These are phyloP conservation scores for Carettochelys insculpta DNA, from an alignment of 2,113 vertebrate genomes.

Conservation along the genomic window DNA sequence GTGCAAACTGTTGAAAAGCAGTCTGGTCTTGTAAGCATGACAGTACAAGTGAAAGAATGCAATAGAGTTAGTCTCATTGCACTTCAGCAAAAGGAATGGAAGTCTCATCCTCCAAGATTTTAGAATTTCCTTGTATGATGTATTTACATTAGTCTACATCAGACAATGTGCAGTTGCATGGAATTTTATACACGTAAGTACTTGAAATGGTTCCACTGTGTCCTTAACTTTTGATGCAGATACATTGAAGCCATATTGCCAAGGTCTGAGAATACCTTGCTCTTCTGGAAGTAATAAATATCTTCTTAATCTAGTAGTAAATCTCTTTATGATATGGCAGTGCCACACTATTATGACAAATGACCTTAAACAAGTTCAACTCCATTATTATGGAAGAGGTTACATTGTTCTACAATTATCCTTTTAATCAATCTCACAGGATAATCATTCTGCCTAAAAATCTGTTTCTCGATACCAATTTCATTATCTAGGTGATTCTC, in stretches of 20 bases:
- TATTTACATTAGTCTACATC: not conserved
- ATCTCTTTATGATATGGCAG: constrained; percentile 69
- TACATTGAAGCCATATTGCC: constrained; percentile 24
- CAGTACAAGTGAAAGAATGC: constrained; percentile 1
- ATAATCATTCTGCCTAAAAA: constrained; percentile 84
- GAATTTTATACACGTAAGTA: constrained; percentile 11
- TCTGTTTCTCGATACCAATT: constrained; percentile 85
- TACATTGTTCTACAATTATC: constrained; percentile 85
- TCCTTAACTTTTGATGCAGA: constrained; percentile 42
- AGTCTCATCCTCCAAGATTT: constrained; percentile 19
- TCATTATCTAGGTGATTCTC: constrained; percentile 85
- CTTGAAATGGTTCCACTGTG: constrained; percentile 13
- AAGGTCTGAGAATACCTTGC: constrained; percentile 51
- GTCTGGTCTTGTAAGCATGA: not conserved
- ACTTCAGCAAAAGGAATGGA: constrained; percentile 8
- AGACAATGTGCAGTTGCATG: constrained; percentile 7
- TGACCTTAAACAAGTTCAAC: constrained; percentile 80
- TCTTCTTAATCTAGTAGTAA: constrained; percentile 69
- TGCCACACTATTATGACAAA: constrained; percentile 76
- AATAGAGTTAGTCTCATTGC: not conserved
- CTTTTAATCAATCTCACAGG: constrained; percentile 82
- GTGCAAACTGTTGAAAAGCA: constrained; percentile 35
- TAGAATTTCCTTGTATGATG: not conserved
- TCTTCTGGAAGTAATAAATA: constrained; percentile 69
- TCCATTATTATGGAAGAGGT: constrained; percentile 79